A percentile compares a stretch with the other conserved stretches of the same genome.
These are phyloP conservation scores for Grapholita molesta DNA, from an alignment of 1,140 invertebrate species.

Conservation along the genomic window DNA sequence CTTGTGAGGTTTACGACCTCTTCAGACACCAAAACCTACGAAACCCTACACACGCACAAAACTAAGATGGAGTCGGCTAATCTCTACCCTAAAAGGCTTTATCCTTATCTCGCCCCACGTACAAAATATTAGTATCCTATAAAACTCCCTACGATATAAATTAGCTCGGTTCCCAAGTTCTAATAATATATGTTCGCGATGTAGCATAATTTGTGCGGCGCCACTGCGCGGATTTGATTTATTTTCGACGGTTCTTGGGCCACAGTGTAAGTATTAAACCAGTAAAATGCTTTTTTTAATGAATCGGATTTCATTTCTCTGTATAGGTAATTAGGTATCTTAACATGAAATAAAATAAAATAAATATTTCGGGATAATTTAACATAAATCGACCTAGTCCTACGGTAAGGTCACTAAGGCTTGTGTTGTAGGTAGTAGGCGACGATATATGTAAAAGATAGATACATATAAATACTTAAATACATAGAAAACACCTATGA, in stretches of 20 bases:
- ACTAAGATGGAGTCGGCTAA: neutral
- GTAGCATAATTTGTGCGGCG: constrained; percentile 16
- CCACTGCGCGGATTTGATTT: constrained; percentile 4
- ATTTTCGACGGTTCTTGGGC: neutral
- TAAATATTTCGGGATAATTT: too few relatives aligned
- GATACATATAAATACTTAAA: too few relatives aligned
- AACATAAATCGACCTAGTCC: too few relatives aligned
- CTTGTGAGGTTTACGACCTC: too few relatives aligned
- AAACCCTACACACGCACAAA: neutral
- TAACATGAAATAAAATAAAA: too few relatives aligned
- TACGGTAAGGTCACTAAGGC: too few relatives aligned
- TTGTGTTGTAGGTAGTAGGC: too few relatives aligned
- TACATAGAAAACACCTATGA: too few relatives aligned
- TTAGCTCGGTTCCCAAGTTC: neutral
- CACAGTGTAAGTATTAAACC: neutral
- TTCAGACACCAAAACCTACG: too few relatives aligned
- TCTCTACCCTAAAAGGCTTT: neutral
- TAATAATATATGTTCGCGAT: constrained; percentile 17
- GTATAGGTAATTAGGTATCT: too few relatives aligned
- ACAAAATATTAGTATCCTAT: neutral
- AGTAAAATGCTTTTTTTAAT: neutral
- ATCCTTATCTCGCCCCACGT: neutral
- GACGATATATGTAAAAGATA: too few relatives aligned
- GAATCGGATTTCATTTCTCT: too few relatives aligned
- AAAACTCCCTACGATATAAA: neutral